Percentiles rank a stretch among this genome's conserved stretches.
Evolutionary conservation across 2,888 invertebrate genomes (phyloP).

Genomic region (Anodontia alba): DNA sequence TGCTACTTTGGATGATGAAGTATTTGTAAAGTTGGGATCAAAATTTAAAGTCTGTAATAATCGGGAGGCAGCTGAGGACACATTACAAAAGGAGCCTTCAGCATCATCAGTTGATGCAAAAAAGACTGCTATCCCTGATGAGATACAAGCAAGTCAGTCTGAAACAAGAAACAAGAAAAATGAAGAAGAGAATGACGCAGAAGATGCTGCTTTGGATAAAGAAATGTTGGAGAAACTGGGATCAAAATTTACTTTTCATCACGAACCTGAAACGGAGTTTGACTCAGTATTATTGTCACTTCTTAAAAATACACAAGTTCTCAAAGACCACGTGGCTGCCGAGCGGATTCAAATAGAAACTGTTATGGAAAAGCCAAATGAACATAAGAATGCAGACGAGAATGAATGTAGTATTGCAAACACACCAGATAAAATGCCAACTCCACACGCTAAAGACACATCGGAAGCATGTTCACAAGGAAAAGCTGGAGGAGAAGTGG

Average conservation of each 20-base stretch:
- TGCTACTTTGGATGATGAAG: not conserved
- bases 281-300: not conserved
- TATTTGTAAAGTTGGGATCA: not conserved
- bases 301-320: not conserved
- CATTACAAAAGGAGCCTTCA: not conserved
- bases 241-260: not conserved
- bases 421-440: not conserved
- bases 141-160: no score
- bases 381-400: not conserved
- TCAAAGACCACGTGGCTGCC: not conserved
- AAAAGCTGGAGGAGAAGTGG: not conserved
- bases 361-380: no score
- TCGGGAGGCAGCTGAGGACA: not conserved
- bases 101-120: not conserved
- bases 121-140: not conserved
- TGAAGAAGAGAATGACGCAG: not conserved
- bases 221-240: not conserved
- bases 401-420: no score
- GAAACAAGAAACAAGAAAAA: not conserved
- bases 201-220: not conserved
- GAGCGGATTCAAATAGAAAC: not conserved
- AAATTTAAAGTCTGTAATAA: not conserved
- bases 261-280: not conserved
- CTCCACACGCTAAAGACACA: no score
- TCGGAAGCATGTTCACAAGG: no score